A percentile compares a stretch with the other conserved stretches of the same genome.
These are phyloP conservation scores for Choloepus hoffmanni DNA, from an alignment of 2,113 vertebrate species.

Conservation along the genomic window DNA sequence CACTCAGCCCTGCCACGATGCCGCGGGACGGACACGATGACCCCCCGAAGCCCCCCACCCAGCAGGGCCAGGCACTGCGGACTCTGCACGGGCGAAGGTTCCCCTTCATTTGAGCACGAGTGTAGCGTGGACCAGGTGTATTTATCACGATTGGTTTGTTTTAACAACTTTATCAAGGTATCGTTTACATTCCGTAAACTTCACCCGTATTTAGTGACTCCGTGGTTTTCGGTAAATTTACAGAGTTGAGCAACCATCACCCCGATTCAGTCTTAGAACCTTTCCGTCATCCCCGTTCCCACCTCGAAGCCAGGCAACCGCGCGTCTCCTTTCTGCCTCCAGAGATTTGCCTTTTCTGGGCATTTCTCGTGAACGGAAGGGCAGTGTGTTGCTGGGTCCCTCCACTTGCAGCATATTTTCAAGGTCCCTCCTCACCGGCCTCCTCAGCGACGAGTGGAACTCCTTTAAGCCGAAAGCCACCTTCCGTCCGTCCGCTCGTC, in stretches of 20 bases:
- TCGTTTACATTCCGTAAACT: neutral
- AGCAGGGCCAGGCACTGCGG: fast-evolving
- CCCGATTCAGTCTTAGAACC: fast-evolving
- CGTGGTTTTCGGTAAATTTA: fast-evolving
- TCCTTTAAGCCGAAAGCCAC: fast-evolving
- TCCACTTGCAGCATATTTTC: neutral
- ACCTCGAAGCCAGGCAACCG: neutral
- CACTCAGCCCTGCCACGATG: neutral
- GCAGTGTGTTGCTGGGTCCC: neutral
- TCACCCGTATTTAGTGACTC: neutral
- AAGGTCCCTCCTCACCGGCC: no score
- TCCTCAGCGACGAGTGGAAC: no score
- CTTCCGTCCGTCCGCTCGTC: neutral
- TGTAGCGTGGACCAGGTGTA: fast-evolving
- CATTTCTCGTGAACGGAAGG: neutral
- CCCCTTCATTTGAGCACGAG: neutral
- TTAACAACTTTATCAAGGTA: neutral
- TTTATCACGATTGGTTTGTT: neutral
- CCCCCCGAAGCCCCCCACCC: neutral
- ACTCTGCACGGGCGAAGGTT: fast-evolving
- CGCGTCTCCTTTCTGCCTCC: neutral
- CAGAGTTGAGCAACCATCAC: neutral
- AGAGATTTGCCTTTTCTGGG: neutral
- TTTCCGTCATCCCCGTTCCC: neutral
- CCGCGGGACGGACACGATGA: neutral